Conservation (phyloP, 1,140 invertebrate species). For the Aphaenogaster ashmeadi region DNA sequence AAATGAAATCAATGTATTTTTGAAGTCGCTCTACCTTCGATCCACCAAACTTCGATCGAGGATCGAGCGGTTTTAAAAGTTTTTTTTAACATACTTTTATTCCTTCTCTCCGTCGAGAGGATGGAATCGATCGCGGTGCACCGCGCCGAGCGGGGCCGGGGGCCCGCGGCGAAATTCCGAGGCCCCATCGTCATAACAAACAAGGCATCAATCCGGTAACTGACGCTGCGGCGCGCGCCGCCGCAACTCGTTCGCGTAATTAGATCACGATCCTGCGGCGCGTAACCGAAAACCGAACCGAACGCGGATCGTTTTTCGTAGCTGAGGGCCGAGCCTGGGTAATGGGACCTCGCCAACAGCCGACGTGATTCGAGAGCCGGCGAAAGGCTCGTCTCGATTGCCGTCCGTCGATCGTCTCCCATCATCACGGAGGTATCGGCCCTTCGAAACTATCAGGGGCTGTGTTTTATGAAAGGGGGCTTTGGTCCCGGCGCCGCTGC, state of each 20-base stretch:
- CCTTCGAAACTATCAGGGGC: conserved; percentile 60
- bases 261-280: conserved; percentile 65
- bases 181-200: conserved; percentile 32
- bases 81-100: background rate
- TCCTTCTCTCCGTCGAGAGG: background rate
- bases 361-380: conserved; percentile 65
- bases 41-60: background rate
- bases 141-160: background rate
- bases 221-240: background rate
- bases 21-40: background rate
- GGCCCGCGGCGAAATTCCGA: conserved; percentile 1
- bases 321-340: conserved; percentile 40
- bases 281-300: conserved; percentile 49
- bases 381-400: conserved; percentile 76
- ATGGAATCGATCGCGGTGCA: conserved; percentile 12
- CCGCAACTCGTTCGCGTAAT: conserved; percentile 64
- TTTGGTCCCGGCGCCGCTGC: conserved; percentile 66
- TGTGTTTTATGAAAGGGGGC: conserved; percentile 39
- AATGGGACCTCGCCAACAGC: conserved; percentile 69
- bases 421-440: conserved; percentile 42
- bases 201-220: conserved; percentile 45
- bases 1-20: background rate
- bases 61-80: background rate
- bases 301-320: conserved; percentile 29
- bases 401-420: conserved; percentile 57